Percentiles rank a stretch among this genome's conserved stretches.
Conservation (phyloP, 2,888 invertebrate species). For the Troides oblongomaculatus region DNA sequence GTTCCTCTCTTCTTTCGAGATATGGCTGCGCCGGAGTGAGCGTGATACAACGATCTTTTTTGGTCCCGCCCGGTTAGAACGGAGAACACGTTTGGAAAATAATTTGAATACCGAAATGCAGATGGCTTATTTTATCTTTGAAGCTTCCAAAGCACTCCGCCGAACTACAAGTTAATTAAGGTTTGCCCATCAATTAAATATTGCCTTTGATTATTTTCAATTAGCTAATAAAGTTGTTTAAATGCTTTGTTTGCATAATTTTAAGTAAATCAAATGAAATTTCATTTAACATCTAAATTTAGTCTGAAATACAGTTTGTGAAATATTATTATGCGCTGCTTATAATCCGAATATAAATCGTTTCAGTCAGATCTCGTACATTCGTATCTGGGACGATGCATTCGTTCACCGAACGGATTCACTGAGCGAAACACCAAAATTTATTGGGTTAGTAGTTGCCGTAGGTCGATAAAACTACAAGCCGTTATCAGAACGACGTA, state of each 20-base stretch:
- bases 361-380: slow-evolving; percentile 63
- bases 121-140: slow-evolving; percentile 77
- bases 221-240: slow-evolving; percentile 64
- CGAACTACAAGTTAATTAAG: slow-evolving; percentile 79
- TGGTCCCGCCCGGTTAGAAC: slow-evolving; percentile 55
- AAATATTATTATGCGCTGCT: slow-evolving; percentile 35
- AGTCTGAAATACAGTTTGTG: not conserved
- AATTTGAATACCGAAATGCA: slow-evolving; percentile 79
- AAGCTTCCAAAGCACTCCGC: slow-evolving; percentile 58
- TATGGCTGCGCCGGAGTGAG: slow-evolving; percentile 69
- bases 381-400: slow-evolving; percentile 78
- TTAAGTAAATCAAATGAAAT: slow-evolving; percentile 33
- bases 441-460: slow-evolving; percentile 80
- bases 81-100: slow-evolving; percentile 76
- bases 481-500: slow-evolving; percentile 62
- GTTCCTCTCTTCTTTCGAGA: slow-evolving; percentile 59
- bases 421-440: slow-evolving; percentile 79
- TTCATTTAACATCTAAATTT: slow-evolving; percentile 14
- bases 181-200: slow-evolving; percentile 78
- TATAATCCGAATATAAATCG: slow-evolving; percentile 55
- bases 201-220: slow-evolving; percentile 74
- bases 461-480: slow-evolving; percentile 77
- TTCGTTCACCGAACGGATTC: slow-evolving; percentile 75
- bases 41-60: slow-evolving; percentile 65
- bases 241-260: slow-evolving; percentile 55